Base-by-base conservation (phyloP, 2,797 vertebrate species). In the Denticeps clupeoides region DNA sequence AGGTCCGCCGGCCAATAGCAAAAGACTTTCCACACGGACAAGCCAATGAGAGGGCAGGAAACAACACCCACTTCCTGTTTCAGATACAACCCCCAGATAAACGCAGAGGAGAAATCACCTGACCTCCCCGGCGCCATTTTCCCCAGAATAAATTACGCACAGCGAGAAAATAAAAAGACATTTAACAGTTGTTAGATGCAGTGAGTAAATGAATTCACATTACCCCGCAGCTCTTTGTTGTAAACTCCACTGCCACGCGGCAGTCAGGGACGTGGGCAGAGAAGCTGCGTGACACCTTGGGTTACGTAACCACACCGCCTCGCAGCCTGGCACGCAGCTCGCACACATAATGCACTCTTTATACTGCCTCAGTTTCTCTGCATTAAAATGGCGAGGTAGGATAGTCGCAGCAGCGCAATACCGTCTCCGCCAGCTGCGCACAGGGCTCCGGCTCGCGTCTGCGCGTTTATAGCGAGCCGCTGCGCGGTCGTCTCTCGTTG, bases 141-240 rank as follows among this genome's bases (percentile, higher is more conserved):
- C 40, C 42, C 45, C 47, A 45, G 43, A 45, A 41, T 43, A 51
- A 54, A 47, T 38, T 38, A 47, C 45, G 52, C 37, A 28, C 49
- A 56, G 27, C 41, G 48, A 49, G 37, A 15, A 10, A 45, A 49
- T 37, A 15, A 10, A 45, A 62, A 43, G 47, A 46, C 41, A 47
- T 47, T 44, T 43, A 23, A 51, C 50, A 46, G 50, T 42, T 45
- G 47, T 47, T 38, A 45, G 51, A 53, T 49, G 27, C 41, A 51
- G 21, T 33, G 57, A 64, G 54, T 35, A 58, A 55, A 60, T 58
- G 24, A 60, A 54, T 56, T 41, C 38, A 51, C 51, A 49, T 64
- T 60, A 64, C 62, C 62, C 50, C 57, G 56, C 54, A 38, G 44
- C 45, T 40, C 50, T 59, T 56, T 56, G 59, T 51, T 43, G 47